These are phyloP conservation scores for Ophonus ardosiacus DNA, from an alignment of 2,888 invertebrate species.

Conservation along the genomic window DNA sequence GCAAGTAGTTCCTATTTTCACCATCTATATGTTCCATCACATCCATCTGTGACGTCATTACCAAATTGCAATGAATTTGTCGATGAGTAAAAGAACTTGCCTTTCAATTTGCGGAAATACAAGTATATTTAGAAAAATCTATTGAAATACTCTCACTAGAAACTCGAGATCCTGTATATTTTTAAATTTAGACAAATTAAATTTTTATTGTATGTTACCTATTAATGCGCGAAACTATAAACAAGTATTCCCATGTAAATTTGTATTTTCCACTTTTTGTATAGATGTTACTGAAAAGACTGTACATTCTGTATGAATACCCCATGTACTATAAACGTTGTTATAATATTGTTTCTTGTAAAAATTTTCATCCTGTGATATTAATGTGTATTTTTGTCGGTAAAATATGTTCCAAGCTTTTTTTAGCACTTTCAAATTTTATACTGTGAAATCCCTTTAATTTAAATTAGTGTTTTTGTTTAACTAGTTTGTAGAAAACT, in stretches of 20 bases:
- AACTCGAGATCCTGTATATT: too few species aligned
- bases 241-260: constrained; percentile 26
- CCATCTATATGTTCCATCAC: too few species aligned
- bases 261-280: constrained; percentile 42
- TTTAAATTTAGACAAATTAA: constrained; percentile 1
- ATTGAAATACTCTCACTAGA: neutral
- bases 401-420: constrained; percentile 32
- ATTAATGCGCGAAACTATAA: constrained; percentile 37
- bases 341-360: constrained; percentile 9
- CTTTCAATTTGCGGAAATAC: neutral
- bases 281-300: constrained; percentile 37
- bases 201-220: neutral
- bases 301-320: constrained; percentile 22
- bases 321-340: constrained; percentile 4
- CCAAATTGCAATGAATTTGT: too few species aligned
- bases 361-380: constrained; percentile 12
- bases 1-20: too few species aligned
- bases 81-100: too few species aligned
- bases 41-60: too few species aligned
- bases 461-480: neutral
- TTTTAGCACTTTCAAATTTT: constrained; percentile 7
- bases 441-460: neutral
- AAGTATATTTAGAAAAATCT: neutral
- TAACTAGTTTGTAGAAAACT: constrained; percentile 19
- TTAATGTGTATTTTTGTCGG: constrained; percentile 13